Conservation (phyloP, 2,113 vertebrate species). For the Mastomys coucha region DNA sequence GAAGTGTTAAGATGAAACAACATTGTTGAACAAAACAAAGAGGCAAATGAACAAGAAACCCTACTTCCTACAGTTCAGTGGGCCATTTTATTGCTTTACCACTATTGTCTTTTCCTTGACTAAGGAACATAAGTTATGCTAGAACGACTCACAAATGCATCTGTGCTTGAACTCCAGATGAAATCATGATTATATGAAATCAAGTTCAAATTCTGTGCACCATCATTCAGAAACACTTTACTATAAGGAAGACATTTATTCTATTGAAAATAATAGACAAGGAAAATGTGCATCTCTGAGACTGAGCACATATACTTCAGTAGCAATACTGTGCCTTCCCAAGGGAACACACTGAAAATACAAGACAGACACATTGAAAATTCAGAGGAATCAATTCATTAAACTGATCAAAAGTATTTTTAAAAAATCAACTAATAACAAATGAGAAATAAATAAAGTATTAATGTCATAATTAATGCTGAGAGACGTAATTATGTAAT, state of each 20-base stretch:
- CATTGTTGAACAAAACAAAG: not conserved
- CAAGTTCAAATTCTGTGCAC: not conserved
- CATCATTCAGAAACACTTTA: not conserved
- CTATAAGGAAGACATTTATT: not conserved
- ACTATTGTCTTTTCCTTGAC: not conserved
- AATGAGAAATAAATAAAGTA: not conserved
- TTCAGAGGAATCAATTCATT: not conserved
- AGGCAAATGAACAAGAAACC: not conserved
- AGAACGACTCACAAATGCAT: not conserved
- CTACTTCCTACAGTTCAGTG: not conserved
- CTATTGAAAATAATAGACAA: not conserved
- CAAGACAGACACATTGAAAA: not conserved
- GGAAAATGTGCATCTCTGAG: not conserved
- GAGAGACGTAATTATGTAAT: not conserved
- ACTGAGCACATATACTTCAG: not conserved
- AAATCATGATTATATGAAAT: not conserved
- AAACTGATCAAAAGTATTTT: not conserved
- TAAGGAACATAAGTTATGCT: not conserved
- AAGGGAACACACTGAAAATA: not conserved
- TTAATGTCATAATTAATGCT: constrained; percentile 23
- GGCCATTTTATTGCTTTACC: not conserved
- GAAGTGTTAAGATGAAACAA: not conserved
- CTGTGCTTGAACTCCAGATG: not conserved
- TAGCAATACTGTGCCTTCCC: not conserved
- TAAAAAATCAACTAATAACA: not conserved